Evolutionary conservation across 2,888 invertebrate species (phyloP).

Genomic region (Cerceris ruficornis): DNA sequence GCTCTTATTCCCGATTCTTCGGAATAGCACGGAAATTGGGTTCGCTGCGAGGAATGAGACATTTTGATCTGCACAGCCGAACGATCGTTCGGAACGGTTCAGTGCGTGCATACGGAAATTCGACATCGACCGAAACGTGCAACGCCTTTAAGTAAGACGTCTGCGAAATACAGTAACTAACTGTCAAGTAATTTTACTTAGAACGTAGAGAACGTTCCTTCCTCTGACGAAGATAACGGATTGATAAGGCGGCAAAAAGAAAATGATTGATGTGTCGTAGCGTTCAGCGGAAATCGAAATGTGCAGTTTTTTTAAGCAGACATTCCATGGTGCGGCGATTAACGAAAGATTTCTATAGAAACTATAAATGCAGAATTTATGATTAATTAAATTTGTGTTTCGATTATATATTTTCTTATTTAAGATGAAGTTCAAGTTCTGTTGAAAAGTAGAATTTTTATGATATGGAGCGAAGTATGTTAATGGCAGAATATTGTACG

Average conservation of each 20-base stretch:
- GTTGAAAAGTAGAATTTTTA: no score
- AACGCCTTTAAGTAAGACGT: background rate
- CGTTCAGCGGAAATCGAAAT: no score
- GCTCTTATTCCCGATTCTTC: constrained; percentile 50
- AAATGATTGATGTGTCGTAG: no score
- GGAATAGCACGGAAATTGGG: constrained; percentile 52
- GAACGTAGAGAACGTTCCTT: background rate
- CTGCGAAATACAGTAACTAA: background rate
- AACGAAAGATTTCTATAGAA: no score
- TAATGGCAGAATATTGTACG: no score
- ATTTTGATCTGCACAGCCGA: constrained; percentile 27
- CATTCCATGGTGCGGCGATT: no score
- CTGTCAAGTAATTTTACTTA: background rate
- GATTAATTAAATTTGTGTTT: no score
- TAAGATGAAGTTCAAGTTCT: no score
- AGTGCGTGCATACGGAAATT: background rate
- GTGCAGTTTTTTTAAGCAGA: no score
- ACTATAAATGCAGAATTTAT: no score
- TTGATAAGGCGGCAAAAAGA: background rate
- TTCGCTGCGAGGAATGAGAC: constrained; percentile 58
- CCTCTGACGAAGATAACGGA: background rate
- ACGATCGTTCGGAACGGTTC: constrained; percentile 35
- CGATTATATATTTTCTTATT: no score
- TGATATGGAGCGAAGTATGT: no score
- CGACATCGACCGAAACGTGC: background rate